Base-by-base conservation (phyloP, 2,113 vertebrate species). In the Cyprinodon tularosa region DNA sequence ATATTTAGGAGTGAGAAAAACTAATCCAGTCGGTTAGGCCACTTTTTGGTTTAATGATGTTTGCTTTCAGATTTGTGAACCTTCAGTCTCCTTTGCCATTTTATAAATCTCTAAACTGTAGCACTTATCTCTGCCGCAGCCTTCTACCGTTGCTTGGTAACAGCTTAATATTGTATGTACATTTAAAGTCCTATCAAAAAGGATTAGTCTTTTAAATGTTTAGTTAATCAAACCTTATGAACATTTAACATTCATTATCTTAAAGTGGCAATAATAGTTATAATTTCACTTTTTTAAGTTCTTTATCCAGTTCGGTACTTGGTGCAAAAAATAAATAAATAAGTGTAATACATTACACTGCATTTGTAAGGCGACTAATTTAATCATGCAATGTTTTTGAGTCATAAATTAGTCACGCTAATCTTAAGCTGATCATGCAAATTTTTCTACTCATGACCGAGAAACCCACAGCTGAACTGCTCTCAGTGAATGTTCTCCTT, bases 391-490 rank as follows among this genome's bases (percentile, higher is more conserved):
- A 29, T 66, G 29, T 66, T 65, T 67, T 72, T 87, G 45, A 71
- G 66, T 42, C 40, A 81, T 76, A 12, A 78, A 76, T 88, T 85
- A 80, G 62, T 64, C 10, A 76, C 62, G 74, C 73, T 68, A 72
- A 20, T 86, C 71, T 77, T 40, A 73, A 67, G 66, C 68, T 64
- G 59, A 81, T 82, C 73, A 59, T 39, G 66, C 40, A 63, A 37
- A 39, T 66, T 63, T 82, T 74, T 29, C 59, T 72, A 71, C 42
- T 29, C 37, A 2, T 82, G 86, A 90, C 90, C 90, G 80, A 94
- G 77, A 93, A 94, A 93, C 88, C 90, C 63, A 59, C 61, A 29
- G 47, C 80, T 93, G 92, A 93, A 93, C 91, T 73, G 68, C 78
- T 87, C 69, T 17, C 71, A 45, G 75, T 84, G 87, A 92, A 90